Evolutionary conservation across 2,888 invertebrate species (phyloP).

Genomic region (Dione juno): DNA sequence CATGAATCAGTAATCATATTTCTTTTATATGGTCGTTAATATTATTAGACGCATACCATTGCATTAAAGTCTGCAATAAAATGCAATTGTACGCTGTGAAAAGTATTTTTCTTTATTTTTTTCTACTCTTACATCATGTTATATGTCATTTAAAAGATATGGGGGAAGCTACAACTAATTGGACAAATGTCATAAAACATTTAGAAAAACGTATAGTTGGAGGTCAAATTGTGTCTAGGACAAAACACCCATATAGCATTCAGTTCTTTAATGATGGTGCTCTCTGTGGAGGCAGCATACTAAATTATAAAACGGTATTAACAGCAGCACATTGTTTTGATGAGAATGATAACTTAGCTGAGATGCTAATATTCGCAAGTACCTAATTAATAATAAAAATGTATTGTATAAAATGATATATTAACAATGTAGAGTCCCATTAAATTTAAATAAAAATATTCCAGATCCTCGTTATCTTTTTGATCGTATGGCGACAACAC

Average conservation of each 20-base stretch:
- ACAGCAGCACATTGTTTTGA: slow-evolving; percentile 61
- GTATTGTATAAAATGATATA: background rate
- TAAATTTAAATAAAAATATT: slow-evolving; percentile 3
- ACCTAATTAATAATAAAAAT: slow-evolving; percentile 16
- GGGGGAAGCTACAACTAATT: slow-evolving; percentile 48
- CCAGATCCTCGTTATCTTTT: slow-evolving; percentile 52
- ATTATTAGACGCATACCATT: slow-evolving; percentile 1
- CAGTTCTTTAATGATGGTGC: slow-evolving; percentile 55
- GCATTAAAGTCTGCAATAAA: slow-evolving; percentile 39
- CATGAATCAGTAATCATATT: background rate
- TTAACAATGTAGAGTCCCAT: no score
- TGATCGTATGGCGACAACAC: slow-evolving; percentile 43
- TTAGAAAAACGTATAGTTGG: slow-evolving; percentile 50
- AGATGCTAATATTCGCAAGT: slow-evolving; percentile 57
- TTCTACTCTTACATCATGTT: slow-evolving; percentile 31
- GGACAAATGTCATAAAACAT: slow-evolving; percentile 39
- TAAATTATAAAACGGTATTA: slow-evolving; percentile 54
- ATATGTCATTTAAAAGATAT: slow-evolving; percentile 53
- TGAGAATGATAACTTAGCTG: slow-evolving; percentile 51
- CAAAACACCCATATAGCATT: slow-evolving; percentile 52
- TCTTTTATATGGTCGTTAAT: background rate
- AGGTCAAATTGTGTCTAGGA: slow-evolving; percentile 45
- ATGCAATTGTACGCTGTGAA: slow-evolving; percentile 41
- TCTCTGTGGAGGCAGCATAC: slow-evolving; percentile 54
- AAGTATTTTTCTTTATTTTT: slow-evolving; percentile 29